Percentiles rank a stretch among this genome's conserved stretches.
phyloP scores from a whole-genome alignment of 2,888 invertebrate species.

The Endomychus coccineus region DNA sequence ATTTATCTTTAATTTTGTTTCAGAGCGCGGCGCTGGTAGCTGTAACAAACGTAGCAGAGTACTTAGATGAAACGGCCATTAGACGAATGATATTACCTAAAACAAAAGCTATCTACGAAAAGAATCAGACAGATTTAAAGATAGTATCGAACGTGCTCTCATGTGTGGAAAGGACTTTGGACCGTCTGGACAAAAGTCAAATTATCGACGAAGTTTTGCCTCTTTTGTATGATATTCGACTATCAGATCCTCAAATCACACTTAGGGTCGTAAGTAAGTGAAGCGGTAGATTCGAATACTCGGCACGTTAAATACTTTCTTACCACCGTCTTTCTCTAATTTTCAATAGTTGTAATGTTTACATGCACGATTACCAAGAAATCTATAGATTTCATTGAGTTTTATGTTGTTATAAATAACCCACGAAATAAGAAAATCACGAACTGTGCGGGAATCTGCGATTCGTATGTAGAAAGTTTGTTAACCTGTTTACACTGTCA shows the following conservation, averaged over 20 bases:
- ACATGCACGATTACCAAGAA: too few relatives aligned
- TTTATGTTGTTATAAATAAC: too few relatives aligned
- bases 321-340: too few relatives aligned
- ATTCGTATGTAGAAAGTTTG: too few relatives aligned
- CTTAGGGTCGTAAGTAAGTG: conserved; percentile 90
- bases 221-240: conserved; percentile 74
- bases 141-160: conserved; percentile 71
- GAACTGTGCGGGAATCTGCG: too few relatives aligned
- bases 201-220: conserved; percentile 88
- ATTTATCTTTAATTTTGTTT: conserved; percentile 21
- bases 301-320: too few relatives aligned
- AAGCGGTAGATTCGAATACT: too few relatives aligned
- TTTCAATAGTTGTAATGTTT: too few relatives aligned
- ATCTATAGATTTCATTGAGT: too few relatives aligned
- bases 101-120: conserved; percentile 73
- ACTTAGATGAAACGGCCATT: conserved; percentile 74
- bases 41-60: conserved; percentile 76
- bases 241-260: conserved; percentile 83
- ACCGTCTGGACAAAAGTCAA: conserved; percentile 77
- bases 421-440: too few relatives aligned
- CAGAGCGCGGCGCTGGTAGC: conserved; percentile 86
- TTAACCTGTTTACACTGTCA: too few relatives aligned
- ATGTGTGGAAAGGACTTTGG: conserved; percentile 73
- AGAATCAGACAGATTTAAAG: conserved; percentile 70
- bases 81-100: conserved; percentile 74